Percentiles rank a stretch among this genome's conserved stretches.
Conservation (phyloP, 2,113 vertebrate species). For the Mesocricetus auratus region DNA sequence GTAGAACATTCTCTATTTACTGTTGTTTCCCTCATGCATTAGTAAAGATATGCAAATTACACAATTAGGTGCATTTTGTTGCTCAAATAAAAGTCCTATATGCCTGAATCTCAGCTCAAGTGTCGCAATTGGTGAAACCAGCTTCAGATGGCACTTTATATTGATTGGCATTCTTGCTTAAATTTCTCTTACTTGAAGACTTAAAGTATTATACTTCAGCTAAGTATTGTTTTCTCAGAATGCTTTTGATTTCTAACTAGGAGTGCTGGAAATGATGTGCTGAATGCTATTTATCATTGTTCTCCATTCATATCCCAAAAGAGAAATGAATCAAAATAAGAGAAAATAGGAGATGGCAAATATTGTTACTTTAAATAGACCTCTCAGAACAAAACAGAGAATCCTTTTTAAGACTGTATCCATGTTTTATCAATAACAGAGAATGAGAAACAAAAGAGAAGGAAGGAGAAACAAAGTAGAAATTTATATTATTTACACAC, state of each 20-base stretch:
- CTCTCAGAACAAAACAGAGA: not conserved
- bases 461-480: not conserved
- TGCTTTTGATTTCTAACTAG: slow-evolving; percentile 52
- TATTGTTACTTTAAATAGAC: not conserved
- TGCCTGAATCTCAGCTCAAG: not conserved
- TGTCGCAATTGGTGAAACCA: not conserved
- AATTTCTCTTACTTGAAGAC: not conserved
- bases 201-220: slow-evolving; percentile 23
- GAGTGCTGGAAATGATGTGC: not conserved
- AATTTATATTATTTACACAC: not conserved
- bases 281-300: slow-evolving; percentile 6
- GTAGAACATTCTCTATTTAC: slow-evolving; percentile 35
- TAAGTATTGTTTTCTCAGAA: slow-evolving; percentile 48
- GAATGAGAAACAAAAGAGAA: not conserved
- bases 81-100: slow-evolving; percentile 41
- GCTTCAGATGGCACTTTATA: not conserved
- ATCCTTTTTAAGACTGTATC: not conserved
- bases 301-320: not conserved
- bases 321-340: slow-evolving; percentile 38
- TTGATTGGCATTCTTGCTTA: slow-evolving; percentile 16
- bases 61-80: slow-evolving; percentile 50
- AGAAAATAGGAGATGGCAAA: not conserved
- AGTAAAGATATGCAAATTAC: slow-evolving; percentile 36
- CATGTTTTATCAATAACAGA: not conserved
- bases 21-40: slow-evolving; percentile 30